Percentiles rank a stretch among this genome's conserved stretches.
These are phyloP conservation scores for Cacatua alba DNA, from an alignment of 2,113 vertebrate species.

Conservation along the genomic window DNA sequence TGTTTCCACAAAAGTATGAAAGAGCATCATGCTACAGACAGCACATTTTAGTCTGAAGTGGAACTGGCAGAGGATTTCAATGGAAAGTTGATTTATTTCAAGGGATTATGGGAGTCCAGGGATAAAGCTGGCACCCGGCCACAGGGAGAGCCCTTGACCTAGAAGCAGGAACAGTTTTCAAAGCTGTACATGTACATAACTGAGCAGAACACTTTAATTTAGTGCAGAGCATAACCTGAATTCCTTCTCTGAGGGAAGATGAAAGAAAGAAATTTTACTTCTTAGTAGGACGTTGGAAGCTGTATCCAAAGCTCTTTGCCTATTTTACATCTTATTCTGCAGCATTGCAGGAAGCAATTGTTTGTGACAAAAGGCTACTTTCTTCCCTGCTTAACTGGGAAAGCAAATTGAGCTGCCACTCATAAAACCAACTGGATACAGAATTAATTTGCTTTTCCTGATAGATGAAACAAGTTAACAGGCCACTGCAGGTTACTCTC, in stretches of 20 bases:
- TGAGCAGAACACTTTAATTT: conserved; percentile 62
- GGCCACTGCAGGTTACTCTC: conserved; percentile 29
- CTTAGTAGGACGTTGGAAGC: conserved; percentile 49
- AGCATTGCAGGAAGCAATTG: conserved; percentile 58
- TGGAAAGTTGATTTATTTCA: conserved; percentile 81
- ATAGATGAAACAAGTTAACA: conserved; percentile 49
- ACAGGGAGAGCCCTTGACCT: conserved; percentile 81
- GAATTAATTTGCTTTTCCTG: conserved; percentile 55
- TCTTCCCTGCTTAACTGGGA: conserved; percentile 42
- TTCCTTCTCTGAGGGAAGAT: conserved; percentile 62
- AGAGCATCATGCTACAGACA: conserved; percentile 46
- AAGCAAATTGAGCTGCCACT: conserved; percentile 63
- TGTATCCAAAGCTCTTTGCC: conserved; percentile 47
- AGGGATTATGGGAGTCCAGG: conserved; percentile 75
- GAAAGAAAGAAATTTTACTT: conserved; percentile 64
- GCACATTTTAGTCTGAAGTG: conserved; percentile 66
- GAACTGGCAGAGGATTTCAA: conserved; percentile 72
- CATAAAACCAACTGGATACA: conserved; percentile 55
- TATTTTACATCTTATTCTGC: conserved; percentile 57
- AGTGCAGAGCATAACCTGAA: conserved; percentile 65
- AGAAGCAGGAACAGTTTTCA: conserved; percentile 73
- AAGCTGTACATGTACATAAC: conserved; percentile 54
- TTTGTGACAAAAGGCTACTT: conserved; percentile 62
- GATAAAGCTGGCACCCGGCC: conserved; percentile 75
- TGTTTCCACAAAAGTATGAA: conserved; percentile 56